Conservation (phyloP, 2,113 vertebrate species). For the Colistium nudipinnis region DNA sequence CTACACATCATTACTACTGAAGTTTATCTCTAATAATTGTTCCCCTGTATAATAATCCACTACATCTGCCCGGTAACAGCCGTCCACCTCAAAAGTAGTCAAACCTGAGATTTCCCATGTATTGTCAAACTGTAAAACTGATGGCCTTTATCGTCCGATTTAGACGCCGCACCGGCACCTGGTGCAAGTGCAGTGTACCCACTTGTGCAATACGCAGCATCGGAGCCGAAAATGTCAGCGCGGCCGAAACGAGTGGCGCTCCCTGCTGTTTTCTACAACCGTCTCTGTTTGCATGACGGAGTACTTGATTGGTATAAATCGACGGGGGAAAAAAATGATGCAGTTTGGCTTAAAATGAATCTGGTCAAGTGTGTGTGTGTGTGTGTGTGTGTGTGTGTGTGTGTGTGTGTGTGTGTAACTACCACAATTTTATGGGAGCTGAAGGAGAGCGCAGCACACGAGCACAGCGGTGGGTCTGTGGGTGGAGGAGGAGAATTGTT, state of each 20-base stretch:
- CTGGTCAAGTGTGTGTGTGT: not conserved
- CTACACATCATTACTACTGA: too few relatives aligned
- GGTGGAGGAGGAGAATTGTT: conserved; percentile 5
- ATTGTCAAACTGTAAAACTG: too few relatives aligned
- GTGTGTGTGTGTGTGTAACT: not conserved
- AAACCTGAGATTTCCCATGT: too few relatives aligned
- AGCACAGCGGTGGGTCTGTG: conserved; percentile 6
- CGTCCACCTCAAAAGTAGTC: too few relatives aligned
- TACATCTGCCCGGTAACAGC: too few relatives aligned
- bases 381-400: not conserved
- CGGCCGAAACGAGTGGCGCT: not conserved
- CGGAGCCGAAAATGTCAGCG: not conserved
- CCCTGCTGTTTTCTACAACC: not conserved
- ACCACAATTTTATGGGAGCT: not conserved
- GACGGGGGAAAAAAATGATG: not conserved
- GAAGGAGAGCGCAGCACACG: conserved; percentile 10
- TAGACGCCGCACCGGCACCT: too few relatives aligned
- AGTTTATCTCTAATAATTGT: too few relatives aligned
- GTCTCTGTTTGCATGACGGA: not conserved
- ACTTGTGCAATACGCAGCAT: not conserved
- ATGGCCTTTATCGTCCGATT: too few relatives aligned
- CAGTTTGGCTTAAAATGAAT: not conserved
- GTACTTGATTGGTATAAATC: too few relatives aligned
- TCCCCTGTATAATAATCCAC: too few relatives aligned
- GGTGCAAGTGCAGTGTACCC: not conserved